A percentile compares a stretch with the other conserved stretches of the same genome.
phyloP scores from a whole-genome alignment of 1,140 invertebrate genomes.

The Cherax quadricarinatus region DNA sequence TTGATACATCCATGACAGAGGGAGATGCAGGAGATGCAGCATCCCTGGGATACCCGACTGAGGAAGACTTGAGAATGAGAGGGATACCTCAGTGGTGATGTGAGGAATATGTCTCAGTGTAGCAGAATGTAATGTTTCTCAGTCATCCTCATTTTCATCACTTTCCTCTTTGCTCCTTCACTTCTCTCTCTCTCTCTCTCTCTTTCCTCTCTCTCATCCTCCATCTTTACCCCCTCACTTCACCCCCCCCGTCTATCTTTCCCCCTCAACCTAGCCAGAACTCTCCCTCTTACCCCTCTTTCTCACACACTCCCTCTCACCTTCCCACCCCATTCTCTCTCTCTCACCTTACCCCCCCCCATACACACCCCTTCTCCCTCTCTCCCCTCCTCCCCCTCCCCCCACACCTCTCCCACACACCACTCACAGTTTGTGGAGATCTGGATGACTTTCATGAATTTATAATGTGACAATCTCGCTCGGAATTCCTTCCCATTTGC shows the following conservation, averaged over 20 bases:
- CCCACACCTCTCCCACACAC: conserved; percentile 28
- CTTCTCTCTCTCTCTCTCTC: background rate
- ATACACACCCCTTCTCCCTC: no score
- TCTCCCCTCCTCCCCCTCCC: no score
- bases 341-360: no score
- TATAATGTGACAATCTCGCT: conserved; percentile 50
- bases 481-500: conserved; percentile 53
- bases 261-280: background rate
- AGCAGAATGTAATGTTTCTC: background rate
- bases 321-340: background rate
- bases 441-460: conserved; percentile 54
- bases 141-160: background rate
- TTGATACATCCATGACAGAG: no score
- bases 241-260: conserved; percentile 28
- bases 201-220: background rate
- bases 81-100: no score
- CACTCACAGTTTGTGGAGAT: conserved; percentile 58
- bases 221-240: background rate
- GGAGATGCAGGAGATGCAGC: no score
- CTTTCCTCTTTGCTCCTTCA: background rate
- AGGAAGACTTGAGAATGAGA: no score
- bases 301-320: conserved; percentile 30
- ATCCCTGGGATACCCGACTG: no score
- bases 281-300: background rate
- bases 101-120: no score